A percentile compares a stretch with the other conserved stretches of the same genome.
These are phyloP conservation scores for Tachuris rubrigastra DNA, from an alignment of 2,113 vertebrate genomes.

Conservation along the genomic window DNA sequence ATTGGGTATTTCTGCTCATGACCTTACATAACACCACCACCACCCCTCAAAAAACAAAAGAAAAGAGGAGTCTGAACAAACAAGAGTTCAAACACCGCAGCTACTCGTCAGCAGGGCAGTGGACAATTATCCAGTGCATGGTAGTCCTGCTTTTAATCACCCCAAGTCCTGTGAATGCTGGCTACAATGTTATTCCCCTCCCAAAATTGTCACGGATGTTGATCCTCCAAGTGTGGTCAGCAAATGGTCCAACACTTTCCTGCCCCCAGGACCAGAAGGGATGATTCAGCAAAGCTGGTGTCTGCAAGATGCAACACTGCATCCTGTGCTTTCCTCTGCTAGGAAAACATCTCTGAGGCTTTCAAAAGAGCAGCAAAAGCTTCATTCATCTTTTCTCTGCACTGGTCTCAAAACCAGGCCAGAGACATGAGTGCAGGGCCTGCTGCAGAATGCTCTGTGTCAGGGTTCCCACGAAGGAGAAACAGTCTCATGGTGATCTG, in stretches of 20 bases:
- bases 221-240: background rate
- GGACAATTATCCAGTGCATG: background rate
- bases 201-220: background rate
- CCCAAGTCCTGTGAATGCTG: background rate
- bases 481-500: background rate
- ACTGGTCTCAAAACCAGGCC: background rate
- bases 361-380: background rate
- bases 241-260: background rate
- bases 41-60: background rate
- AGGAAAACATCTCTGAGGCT: background rate
- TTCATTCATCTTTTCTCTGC: background rate
- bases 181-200: background rate
- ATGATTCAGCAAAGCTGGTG: background rate
- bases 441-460: background rate
- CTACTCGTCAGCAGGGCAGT: background rate
- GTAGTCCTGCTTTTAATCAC: background rate
- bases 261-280: background rate
- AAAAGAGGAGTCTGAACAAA: background rate
- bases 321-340: background rate
- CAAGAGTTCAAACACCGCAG: background rate
- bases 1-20: background rate
- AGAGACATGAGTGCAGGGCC: background rate
- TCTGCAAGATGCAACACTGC: background rate
- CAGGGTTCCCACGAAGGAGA: background rate
- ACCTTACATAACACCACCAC: background rate